A percentile compares a stretch with the other conserved stretches of the same genome.
phyloP scores from a whole-genome alignment of 2,113 vertebrate genomes.

The Phalacrocorax aristotelis region DNA sequence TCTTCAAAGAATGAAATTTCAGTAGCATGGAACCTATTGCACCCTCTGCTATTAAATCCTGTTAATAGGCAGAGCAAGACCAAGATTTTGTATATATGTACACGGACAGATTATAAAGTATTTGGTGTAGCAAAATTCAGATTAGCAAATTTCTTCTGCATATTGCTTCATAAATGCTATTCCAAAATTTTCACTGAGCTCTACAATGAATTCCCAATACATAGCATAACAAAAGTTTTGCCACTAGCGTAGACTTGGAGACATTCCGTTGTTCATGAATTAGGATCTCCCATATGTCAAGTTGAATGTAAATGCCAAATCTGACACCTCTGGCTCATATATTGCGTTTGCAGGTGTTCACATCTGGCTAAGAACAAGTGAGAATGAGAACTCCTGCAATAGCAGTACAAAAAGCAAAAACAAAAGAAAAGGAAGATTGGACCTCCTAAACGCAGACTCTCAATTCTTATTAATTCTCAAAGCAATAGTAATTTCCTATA shows the following conservation, averaged over 20 bases:
- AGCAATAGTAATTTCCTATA: slow-evolving; percentile 39
- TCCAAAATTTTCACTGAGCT: slow-evolving; percentile 6
- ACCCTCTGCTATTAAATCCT: neutral
- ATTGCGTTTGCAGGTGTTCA: slow-evolving; percentile 64
- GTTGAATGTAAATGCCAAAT: slow-evolving; percentile 40
- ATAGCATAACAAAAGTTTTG: slow-evolving; percentile 23
- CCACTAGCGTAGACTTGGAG: slow-evolving; percentile 45
- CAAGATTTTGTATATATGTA: neutral
- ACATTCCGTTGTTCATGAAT: slow-evolving; percentile 34
- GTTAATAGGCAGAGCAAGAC: neutral
- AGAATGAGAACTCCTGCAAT: slow-evolving; percentile 62
- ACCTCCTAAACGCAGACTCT: slow-evolving; percentile 8
- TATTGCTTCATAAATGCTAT: neutral
- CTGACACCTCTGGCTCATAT: slow-evolving; percentile 61
- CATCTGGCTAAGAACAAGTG: slow-evolving; percentile 64
- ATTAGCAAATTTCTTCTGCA: neutral
- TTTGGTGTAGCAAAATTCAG: neutral
- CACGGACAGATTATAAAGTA: neutral
- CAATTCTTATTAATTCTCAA: slow-evolving; percentile 38
- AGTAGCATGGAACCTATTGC: neutral
- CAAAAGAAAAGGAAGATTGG: slow-evolving; percentile 8
- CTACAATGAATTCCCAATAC: slow-evolving; percentile 21
- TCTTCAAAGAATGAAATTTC: neutral
- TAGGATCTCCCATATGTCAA: slow-evolving; percentile 56
- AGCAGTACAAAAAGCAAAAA: slow-evolving; percentile 42